A percentile compares a stretch with the other conserved stretches of the same genome.
These are phyloP conservation scores for Formica exsecta DNA, from an alignment of 1,140 invertebrate species.

Conservation along the genomic window DNA sequence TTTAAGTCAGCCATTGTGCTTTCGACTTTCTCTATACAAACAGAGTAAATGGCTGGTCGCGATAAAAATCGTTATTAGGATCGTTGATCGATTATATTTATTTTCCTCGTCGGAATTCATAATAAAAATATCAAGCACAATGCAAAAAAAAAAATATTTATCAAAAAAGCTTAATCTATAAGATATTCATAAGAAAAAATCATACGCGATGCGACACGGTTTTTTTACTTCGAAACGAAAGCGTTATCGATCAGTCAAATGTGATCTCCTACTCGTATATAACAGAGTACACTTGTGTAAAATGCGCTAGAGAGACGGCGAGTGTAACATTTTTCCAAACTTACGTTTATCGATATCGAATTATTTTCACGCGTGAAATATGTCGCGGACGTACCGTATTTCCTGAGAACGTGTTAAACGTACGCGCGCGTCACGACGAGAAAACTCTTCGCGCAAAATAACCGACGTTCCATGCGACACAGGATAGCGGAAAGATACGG, in stretches of 20 bases:
- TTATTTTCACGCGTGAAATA: conserved; percentile 41
- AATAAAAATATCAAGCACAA: not conserved
- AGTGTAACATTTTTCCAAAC: conserved; percentile 43
- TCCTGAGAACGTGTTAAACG: conserved; percentile 40
- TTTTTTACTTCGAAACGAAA: conserved; percentile 2
- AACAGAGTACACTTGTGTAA: conserved; percentile 4
- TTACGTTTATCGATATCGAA: conserved; percentile 48
- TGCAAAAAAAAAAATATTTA: not conserved
- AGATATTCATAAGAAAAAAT: conserved; percentile 22
- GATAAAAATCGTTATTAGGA: not conserved
- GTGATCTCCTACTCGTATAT: conserved; percentile 44
- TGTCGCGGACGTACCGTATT: conserved; percentile 26
- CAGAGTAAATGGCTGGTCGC: not conserved
- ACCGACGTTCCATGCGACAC: not conserved
- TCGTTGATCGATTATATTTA: not conserved
- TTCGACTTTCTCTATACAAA: too few relatives aligned
- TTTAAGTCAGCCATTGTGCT: too few relatives aligned
- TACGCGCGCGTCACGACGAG: conserved; percentile 21
- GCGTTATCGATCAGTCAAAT: conserved; percentile 29
- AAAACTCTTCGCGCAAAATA: conserved; percentile 2
- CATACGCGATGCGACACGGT: not conserved
- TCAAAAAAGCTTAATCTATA: not conserved
- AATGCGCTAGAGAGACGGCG: conserved; percentile 3
- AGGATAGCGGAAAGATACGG: conserved; percentile 8
- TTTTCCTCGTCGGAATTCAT: not conserved